phyloP scores from a whole-genome alignment of 2,888 invertebrate genomes.

The Ophioninae sp. region DNA sequence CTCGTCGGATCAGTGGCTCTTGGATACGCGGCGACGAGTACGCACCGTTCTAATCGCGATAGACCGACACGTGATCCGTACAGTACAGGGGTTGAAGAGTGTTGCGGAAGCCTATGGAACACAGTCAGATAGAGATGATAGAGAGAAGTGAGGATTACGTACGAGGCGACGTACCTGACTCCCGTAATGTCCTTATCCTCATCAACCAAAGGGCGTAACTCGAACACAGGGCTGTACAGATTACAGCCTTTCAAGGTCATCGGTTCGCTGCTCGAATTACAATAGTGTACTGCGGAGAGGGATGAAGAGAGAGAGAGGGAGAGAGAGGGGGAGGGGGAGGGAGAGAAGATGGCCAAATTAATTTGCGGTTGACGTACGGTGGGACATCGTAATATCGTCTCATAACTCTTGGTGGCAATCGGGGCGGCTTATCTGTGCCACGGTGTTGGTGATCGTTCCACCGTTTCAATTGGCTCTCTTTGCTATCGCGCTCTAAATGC shows the following conservation, averaged over 20 bases:
- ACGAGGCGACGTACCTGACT: conserved; percentile 35
- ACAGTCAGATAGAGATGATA: conserved; percentile 36
- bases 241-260: background rate
- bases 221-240: background rate
- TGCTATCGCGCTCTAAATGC: background rate
- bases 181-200: background rate
- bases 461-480: conserved; percentile 78
- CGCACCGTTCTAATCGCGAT: background rate
- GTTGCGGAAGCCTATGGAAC: conserved; percentile 34
- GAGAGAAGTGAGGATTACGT: conserved; percentile 31
- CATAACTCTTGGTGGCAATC: conserved; percentile 79
- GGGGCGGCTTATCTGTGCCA: conserved; percentile 75
- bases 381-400: conserved; percentile 78
- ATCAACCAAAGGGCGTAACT: conserved; percentile 7
- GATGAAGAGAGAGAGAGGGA: conserved; percentile 1
- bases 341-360: conserved; percentile 75
- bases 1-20: conserved; percentile 55
- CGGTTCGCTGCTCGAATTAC: background rate
- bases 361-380: conserved; percentile 77
- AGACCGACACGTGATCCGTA: background rate
- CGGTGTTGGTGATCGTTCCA: conserved; percentile 66
- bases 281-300: background rate
- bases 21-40: conserved; percentile 55
- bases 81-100: conserved; percentile 17
- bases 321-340: conserved; percentile 17